A percentile compares a stretch with the other conserved stretches of the same genome.
Evolutionary conservation across 2,797 vertebrate species (phyloP).

Genomic region (Bovichtus diacanthus): DNA sequence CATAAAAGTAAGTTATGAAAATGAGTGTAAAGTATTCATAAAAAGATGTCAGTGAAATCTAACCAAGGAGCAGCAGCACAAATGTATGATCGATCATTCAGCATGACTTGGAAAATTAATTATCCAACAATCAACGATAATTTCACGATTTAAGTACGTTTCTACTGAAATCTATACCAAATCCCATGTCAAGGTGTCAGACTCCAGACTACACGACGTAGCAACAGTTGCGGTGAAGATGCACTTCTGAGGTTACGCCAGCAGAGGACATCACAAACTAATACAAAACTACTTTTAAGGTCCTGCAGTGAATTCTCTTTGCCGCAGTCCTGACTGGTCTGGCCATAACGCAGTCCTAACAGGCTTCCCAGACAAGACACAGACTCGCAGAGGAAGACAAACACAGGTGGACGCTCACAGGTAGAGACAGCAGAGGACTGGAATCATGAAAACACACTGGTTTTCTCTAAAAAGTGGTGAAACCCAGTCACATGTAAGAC

Average conservation of each 20-base stretch:
- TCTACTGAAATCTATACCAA: background rate
- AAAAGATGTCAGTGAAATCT: background rate
- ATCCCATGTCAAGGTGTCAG: background rate
- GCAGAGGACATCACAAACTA: slow-evolving; percentile 87
- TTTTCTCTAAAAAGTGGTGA: background rate
- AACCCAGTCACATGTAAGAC: slow-evolving; percentile 11
- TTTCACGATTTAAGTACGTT: background rate
- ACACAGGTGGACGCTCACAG: background rate
- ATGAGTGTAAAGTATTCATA: background rate
- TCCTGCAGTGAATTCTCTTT: slow-evolving; percentile 81
- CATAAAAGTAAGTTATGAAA: background rate
- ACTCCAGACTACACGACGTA: background rate
- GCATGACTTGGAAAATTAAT: background rate
- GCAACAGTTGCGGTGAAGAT: slow-evolving; percentile 18
- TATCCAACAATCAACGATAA: slow-evolving; percentile 4
- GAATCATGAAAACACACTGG: background rate
- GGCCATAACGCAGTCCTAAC: slow-evolving; percentile 48
- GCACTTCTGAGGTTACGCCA: slow-evolving; percentile 61
- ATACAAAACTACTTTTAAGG: slow-evolving; percentile 33
- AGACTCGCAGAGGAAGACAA: slow-evolving; percentile 19
- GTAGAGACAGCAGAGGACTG: background rate
- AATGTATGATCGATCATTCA: background rate
- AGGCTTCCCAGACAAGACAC: slow-evolving; percentile 50
- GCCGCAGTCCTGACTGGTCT: slow-evolving; percentile 79
- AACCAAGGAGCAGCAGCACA: background rate